Evolutionary conservation across 2,113 vertebrate genomes (phyloP), one percentile per base, ranked within the genome.

Genomic region (Notothenia rossii): DNA sequence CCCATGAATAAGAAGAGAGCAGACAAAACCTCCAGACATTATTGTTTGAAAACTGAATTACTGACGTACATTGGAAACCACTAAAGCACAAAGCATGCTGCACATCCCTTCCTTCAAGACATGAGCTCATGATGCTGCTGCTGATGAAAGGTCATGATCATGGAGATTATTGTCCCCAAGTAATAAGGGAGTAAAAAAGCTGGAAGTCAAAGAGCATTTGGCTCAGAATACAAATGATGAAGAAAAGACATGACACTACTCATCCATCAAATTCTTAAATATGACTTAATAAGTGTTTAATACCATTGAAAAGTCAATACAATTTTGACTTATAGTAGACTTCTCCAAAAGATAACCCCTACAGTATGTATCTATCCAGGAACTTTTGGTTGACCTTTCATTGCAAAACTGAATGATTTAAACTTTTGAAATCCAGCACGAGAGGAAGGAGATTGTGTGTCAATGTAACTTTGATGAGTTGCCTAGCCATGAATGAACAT

Each of bases 71-170:
- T 10, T 45, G 25, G 18, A 73, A 74, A 64, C 9, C 36, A 48
- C n/a, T 54, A 8, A 67, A 75, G 13, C 25, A 61, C 50, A 14
- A 81, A 66, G 45, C 50, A 71, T 53, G 29, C 54, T 56, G 45
- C 54, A 59, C 61, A 65, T 12, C 17, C 36, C n/a, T 46, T 79
- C 43, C 83, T 80, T 80, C 2, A 1, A 69, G 45, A 25, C 48
- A 50, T 77, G 68, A 72, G n/a, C 40, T 67, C 72, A 77, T 56
- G 45, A 75, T 61, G 18, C 67, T 83, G 71, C 29, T 76, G 58
- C 33, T 75, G 55, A 74, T 72, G 75, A 68, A 69, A 71, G 59
- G 60, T 71, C 69, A 74, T 46, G 4, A 14, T n/a, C 18, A 29
- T 73, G 48, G 72, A 76, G 49, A 81, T 63, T 59, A 55, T 60